These are phyloP conservation scores for Varroa destructor DNA, from an alignment of 1,140 invertebrate genomes.

Conservation along the genomic window DNA sequence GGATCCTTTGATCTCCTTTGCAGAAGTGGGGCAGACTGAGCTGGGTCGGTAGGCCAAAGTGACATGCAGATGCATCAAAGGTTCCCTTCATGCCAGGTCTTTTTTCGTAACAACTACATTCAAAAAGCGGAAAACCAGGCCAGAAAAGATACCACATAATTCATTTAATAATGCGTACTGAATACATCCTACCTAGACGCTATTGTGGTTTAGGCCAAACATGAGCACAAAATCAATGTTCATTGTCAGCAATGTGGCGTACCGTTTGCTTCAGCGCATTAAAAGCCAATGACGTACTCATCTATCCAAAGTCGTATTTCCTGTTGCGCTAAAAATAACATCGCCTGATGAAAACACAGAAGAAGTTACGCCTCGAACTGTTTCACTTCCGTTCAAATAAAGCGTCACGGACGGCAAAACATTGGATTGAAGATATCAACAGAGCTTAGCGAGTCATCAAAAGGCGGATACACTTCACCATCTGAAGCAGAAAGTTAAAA, in stretches of 20 bases:
- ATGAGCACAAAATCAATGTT: too few species aligned
- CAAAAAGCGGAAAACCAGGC: not conserved
- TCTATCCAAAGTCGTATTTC: not conserved
- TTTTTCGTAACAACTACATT: conserved; percentile 11
- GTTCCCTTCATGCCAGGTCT: not conserved
- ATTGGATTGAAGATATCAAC: not conserved
- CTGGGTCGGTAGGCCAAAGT: not conserved
- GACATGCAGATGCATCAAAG: conserved; percentile 20
- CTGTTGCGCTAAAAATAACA: conserved; percentile 1
- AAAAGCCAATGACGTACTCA: not conserved
- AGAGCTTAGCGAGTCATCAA: not conserved
- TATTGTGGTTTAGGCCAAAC: too few species aligned
- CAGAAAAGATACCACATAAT: too few species aligned
- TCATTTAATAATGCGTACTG: too few species aligned
- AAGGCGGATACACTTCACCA: not conserved
- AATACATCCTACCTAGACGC: too few species aligned
- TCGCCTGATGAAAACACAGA: not conserved
- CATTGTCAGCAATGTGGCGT: too few species aligned
- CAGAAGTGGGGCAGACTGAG: conserved; percentile 7
- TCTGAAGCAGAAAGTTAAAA: not conserved
- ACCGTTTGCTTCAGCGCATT: too few species aligned
- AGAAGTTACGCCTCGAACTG: not conserved
- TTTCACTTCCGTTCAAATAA: not conserved
- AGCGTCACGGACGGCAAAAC: conserved; percentile 4
- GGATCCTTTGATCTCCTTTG: not conserved